Conservation (phyloP, 2,797 vertebrate genomes). For the Uromys caudimaculatus region DNA sequence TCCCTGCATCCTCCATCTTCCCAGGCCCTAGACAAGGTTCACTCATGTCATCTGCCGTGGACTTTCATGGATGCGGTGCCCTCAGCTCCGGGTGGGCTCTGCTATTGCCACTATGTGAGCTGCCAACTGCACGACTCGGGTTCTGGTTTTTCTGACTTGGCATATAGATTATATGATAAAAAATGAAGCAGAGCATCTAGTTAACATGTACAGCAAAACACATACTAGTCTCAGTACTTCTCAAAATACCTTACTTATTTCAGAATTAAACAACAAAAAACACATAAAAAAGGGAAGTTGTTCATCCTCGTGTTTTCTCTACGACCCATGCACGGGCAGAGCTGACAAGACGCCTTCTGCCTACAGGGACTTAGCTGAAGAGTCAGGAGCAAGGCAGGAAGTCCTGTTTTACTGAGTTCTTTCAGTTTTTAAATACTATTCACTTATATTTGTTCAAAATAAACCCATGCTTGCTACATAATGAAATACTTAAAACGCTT, state of each 20-base stretch:
- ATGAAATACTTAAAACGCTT: slow-evolving; percentile 12
- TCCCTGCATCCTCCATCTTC: not conserved
- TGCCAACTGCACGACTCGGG: not conserved
- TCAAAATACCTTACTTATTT: not conserved
- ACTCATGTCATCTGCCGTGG: not conserved
- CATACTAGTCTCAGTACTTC: not conserved
- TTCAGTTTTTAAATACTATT: slow-evolving; percentile 3
- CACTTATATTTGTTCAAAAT: not conserved
- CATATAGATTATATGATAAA: not conserved
- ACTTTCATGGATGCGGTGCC: not conserved
- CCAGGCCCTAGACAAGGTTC: not conserved
- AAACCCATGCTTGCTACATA: not conserved
- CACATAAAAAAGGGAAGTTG: not conserved
- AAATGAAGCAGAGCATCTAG: not conserved
- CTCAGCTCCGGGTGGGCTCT: not conserved
- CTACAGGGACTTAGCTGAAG: too few species aligned
- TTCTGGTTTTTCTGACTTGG: not conserved
- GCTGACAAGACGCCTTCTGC: not conserved
- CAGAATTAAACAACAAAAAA: not conserved
- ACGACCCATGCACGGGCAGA: not conserved
- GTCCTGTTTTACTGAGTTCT: not conserved
- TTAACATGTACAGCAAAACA: not conserved
- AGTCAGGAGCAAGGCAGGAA: not conserved
- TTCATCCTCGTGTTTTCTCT: not conserved
- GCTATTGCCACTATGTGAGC: rapidly evolving